These are phyloP conservation scores for Characodon lateralis DNA, from an alignment of 2,797 vertebrate genomes.

Conservation along the genomic window DNA sequence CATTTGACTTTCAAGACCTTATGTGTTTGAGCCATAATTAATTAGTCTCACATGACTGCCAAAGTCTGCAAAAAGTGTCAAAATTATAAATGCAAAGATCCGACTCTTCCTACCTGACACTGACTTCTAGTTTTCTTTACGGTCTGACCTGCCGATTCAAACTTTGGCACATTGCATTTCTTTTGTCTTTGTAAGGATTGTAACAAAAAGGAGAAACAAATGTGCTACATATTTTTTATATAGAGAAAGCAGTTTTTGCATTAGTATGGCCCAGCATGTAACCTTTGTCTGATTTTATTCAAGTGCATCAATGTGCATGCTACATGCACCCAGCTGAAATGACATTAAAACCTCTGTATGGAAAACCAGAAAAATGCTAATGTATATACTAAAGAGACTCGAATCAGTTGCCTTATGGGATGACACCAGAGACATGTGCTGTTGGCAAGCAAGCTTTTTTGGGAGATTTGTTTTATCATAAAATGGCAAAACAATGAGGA, in stretches of 20 bases:
- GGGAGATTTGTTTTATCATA: neutral
- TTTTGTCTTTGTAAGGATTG: too few relatives aligned
- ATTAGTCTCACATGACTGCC: neutral
- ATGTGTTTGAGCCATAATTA: neutral
- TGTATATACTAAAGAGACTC: neutral
- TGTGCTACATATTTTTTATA: too few relatives aligned
- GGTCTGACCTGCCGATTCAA: too few relatives aligned
- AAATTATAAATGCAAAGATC: neutral
- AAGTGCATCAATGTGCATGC: too few relatives aligned
- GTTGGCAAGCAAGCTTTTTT: neutral
- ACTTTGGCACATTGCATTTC: too few relatives aligned
- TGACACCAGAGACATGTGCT: too few relatives aligned
- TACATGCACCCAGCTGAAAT: neutral
- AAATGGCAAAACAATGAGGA: neutral
- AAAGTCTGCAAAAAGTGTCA: too few relatives aligned
- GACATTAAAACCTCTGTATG: neutral
- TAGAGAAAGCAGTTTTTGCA: too few relatives aligned
- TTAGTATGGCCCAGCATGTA: too few relatives aligned
- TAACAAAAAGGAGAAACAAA: too few relatives aligned
- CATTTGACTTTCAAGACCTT: neutral
- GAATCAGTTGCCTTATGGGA: neutral
- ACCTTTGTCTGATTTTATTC: too few relatives aligned
- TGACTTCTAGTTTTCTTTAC: too few relatives aligned
- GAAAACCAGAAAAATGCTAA: neutral
- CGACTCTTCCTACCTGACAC: neutral